Percentiles rank a stretch among this genome's conserved stretches.
Conservation (phyloP, 30 jellyfish, hydroid and myxozoan genomes). For the Chrysaora quinquecirrha region DNA sequence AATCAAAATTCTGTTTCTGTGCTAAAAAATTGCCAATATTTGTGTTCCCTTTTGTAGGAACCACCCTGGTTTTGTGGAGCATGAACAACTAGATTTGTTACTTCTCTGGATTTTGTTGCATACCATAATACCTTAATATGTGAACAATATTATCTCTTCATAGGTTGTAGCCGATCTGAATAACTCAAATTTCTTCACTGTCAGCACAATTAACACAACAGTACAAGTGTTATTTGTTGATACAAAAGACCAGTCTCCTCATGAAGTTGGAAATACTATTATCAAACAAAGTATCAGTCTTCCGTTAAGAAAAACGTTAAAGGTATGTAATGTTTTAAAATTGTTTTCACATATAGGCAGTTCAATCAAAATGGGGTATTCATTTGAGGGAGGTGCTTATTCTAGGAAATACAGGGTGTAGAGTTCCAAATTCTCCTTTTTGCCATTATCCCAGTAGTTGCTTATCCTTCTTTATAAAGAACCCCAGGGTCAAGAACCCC, state of each 20-base stretch:
- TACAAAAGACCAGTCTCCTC: constrained; percentile 26
- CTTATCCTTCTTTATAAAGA: too few relatives aligned
- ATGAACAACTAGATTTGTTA: background rate
- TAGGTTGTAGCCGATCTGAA: constrained; percentile 32
- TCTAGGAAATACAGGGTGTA: too few relatives aligned
- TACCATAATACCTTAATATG: too few relatives aligned
- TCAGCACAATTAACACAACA: constrained; percentile 10
- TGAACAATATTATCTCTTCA: background rate
- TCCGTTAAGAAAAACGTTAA: constrained; percentile 18
- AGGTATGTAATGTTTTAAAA: too few relatives aligned
- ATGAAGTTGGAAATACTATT: constrained; percentile 53
- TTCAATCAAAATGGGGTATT: too few relatives aligned
- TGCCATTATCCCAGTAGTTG: too few relatives aligned
- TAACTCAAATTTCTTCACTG: constrained; percentile 56
- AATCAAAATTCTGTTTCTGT: background rate
- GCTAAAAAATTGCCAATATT: background rate
- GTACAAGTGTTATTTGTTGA: constrained; percentile 34
- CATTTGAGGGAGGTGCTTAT: too few relatives aligned
- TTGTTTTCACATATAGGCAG: too few relatives aligned
- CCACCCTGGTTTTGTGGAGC: background rate
- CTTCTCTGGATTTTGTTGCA: background rate
- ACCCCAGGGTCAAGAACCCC: too few relatives aligned
- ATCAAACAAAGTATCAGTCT: background rate
- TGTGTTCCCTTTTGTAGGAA: background rate
- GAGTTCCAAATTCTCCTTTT: too few relatives aligned